Evolutionary conservation across 2,888 invertebrate genomes (phyloP).

Genomic region (Caenorhabditis doughertyi): DNA sequence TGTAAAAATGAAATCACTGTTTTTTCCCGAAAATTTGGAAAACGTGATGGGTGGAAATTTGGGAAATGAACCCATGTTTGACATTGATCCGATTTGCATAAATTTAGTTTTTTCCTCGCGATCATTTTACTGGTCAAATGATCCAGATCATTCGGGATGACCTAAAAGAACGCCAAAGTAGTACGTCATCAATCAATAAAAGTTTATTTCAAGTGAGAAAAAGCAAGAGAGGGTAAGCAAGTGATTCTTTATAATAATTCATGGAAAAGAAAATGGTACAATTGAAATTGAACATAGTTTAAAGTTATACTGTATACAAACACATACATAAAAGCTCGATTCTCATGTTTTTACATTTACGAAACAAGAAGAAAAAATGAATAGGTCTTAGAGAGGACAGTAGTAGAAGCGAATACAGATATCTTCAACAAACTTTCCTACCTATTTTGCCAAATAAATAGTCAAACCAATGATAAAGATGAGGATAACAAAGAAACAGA

Average conservation of each 20-base stretch:
- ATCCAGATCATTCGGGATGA: slow-evolving; percentile 35
- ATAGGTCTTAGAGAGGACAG: neutral
- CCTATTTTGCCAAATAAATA: slow-evolving; percentile 68
- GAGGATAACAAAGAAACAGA: slow-evolving; percentile 74
- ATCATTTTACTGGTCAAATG: slow-evolving; percentile 41
- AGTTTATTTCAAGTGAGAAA: slow-evolving; percentile 9
- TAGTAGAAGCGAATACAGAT: neutral
- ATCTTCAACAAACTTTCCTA: neutral
- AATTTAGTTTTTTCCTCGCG: slow-evolving; percentile 3
- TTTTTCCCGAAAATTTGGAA: slow-evolving; percentile 19
- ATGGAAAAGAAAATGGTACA: slow-evolving; percentile 17
- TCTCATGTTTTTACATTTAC: slow-evolving; percentile 24
- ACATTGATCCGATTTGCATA: slow-evolving; percentile 35
- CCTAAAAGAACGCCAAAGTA: slow-evolving; percentile 41
- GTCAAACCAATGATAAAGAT: slow-evolving; percentile 75
- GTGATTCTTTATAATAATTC: slow-evolving; percentile 1
- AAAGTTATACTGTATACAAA: slow-evolving; percentile 35
- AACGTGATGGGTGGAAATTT: slow-evolving; percentile 11
- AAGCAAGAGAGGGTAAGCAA: slow-evolving; percentile 9
- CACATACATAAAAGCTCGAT: slow-evolving; percentile 36
- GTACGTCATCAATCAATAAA: slow-evolving; percentile 38
- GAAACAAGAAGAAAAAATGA: slow-evolving; percentile 1
- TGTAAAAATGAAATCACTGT: slow-evolving; percentile 17
- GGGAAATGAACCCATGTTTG: slow-evolving; percentile 20
- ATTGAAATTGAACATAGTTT: slow-evolving; percentile 30